Percentiles rank a stretch among this genome's conserved stretches.
Evolutionary conservation across 2,888 invertebrate species (phyloP).

Genomic region (Nomada hirtipes): DNA sequence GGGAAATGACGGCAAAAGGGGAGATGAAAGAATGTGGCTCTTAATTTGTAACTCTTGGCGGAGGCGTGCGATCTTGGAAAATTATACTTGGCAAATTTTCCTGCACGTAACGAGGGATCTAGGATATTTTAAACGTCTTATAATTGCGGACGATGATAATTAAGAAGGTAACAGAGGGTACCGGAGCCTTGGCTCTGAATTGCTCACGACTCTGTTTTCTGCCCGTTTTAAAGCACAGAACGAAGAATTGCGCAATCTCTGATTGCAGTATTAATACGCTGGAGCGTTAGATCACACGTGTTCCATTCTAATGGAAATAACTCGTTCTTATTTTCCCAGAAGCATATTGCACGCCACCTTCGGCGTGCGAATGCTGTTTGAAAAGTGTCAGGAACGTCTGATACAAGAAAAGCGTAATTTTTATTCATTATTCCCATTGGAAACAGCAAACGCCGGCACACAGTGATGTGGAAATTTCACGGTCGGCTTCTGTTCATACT

Average conservation of each 20-base stretch:
- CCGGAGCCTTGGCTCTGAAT: neutral
- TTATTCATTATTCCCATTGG: neutral
- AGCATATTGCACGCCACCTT: constrained; percentile 6
- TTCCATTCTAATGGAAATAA: constrained; percentile 15
- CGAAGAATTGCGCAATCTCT: neutral
- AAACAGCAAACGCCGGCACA: neutral
- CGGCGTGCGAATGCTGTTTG: neutral
- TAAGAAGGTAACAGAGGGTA: too few relatives aligned
- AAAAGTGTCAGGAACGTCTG: too few relatives aligned
- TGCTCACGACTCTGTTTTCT: neutral
- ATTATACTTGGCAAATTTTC: too few relatives aligned
- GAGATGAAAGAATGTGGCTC: too few relatives aligned
- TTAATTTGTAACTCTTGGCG: too few relatives aligned
- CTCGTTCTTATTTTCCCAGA: neutral
- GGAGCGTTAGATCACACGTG: constrained; percentile 5
- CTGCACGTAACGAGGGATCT: too few relatives aligned
- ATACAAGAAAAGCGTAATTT: neutral
- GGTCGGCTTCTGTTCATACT: constrained; percentile 22
- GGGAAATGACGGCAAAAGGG: too few relatives aligned
- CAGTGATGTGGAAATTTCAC: neutral
- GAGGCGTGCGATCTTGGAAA: too few relatives aligned
- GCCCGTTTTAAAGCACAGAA: neutral
- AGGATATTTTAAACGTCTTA: too few relatives aligned
- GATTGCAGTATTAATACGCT: neutral
- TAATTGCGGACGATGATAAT: too few relatives aligned